phyloP scores from a whole-genome alignment of 1,140 invertebrate genomes.

The Neodiprion lecontei region DNA sequence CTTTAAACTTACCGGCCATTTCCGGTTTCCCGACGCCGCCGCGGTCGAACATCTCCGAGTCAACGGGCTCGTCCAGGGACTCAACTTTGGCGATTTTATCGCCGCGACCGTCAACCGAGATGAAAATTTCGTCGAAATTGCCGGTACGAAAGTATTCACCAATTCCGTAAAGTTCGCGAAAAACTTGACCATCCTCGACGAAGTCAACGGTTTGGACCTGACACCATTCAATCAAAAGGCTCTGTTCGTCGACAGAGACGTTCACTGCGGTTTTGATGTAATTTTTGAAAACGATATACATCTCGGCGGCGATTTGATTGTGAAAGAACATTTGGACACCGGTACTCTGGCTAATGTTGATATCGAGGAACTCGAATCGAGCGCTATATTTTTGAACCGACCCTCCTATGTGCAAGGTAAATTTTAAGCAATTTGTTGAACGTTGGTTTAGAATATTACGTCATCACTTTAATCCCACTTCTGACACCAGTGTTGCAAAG shows the following conservation, averaged over 20 bases:
- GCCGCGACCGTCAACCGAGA: slow-evolving; percentile 29
- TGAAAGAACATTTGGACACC: slow-evolving; percentile 29
- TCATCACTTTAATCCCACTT: too few species aligned
- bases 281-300: slow-evolving; percentile 34
- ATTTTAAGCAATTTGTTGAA: background rate
- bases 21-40: slow-evolving; percentile 28
- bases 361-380: slow-evolving; percentile 30
- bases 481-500: too few species aligned
- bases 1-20: slow-evolving; percentile 32
- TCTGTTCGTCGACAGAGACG: slow-evolving; percentile 38
- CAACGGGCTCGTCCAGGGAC: slow-evolving; percentile 33
- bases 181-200: slow-evolving; percentile 23
- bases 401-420: slow-evolving; percentile 33
- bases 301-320: slow-evolving; percentile 26
- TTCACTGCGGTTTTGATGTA: slow-evolving; percentile 28
- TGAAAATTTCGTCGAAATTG: slow-evolving; percentile 28
- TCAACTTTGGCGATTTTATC: slow-evolving; percentile 29
- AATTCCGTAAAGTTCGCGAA: slow-evolving; percentile 30
- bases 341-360: slow-evolving; percentile 36
- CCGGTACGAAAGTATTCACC: slow-evolving; percentile 40
- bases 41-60: slow-evolving; percentile 32
- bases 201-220: slow-evolving; percentile 41
- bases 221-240: slow-evolving; percentile 35
- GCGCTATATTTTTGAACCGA: slow-evolving; percentile 30
- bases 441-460: too few species aligned